phyloP scores from a whole-genome alignment of 2,888 invertebrate species.

The Athripsodes cinereus region DNA sequence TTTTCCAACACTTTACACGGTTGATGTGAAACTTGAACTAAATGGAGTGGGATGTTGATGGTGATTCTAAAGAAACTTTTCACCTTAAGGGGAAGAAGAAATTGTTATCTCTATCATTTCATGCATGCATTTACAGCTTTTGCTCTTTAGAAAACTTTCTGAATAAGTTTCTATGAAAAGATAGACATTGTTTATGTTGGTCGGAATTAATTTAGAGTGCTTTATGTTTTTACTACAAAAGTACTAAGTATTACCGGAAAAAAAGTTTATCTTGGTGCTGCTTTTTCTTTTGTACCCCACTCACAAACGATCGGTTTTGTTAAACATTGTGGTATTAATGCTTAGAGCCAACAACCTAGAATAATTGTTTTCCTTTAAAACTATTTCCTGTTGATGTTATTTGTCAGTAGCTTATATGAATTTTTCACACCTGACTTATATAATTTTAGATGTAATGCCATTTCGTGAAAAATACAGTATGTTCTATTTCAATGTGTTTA shows the following conservation, averaged over 20 bases:
- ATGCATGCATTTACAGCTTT: slow-evolving; percentile 11
- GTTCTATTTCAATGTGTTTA: too few relatives aligned
- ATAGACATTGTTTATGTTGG: slow-evolving; percentile 2
- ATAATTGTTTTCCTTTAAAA: too few relatives aligned
- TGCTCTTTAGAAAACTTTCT: slow-evolving; percentile 5
- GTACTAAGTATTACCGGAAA: not conserved
- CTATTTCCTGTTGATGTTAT: too few relatives aligned
- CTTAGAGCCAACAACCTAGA: too few relatives aligned
- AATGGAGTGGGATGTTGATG: not conserved
- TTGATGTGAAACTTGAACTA: not conserved
- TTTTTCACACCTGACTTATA: too few relatives aligned
- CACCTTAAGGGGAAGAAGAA: not conserved
- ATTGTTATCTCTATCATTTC: slow-evolving; percentile 12
- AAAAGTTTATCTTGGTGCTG: too few relatives aligned
- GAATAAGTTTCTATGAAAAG: slow-evolving; percentile 2
- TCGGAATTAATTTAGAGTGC: not conserved
- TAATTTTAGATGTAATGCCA: too few relatives aligned
- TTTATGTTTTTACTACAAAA: not conserved
- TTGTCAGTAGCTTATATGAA: too few relatives aligned
- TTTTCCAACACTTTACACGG: not conserved
- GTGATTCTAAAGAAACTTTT: slow-evolving; percentile 1
- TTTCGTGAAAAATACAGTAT: too few relatives aligned
- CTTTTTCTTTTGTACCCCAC: too few relatives aligned
- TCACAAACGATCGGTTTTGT: too few relatives aligned
- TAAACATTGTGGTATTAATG: too few relatives aligned